phyloP scores from a whole-genome alignment of 2,888 invertebrate genomes.

The Cryptus armator region DNA sequence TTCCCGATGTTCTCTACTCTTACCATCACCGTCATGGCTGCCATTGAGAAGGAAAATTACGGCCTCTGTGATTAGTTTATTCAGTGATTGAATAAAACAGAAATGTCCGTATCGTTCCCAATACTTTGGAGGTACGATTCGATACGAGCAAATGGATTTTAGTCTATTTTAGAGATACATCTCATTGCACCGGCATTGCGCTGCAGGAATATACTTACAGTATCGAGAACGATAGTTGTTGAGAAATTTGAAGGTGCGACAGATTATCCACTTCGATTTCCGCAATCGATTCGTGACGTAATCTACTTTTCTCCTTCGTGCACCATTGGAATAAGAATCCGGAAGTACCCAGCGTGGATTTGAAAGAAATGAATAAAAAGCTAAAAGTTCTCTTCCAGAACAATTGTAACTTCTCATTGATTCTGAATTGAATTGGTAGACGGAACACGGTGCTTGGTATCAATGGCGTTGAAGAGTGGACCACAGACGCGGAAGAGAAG shows the following conservation, averaged over 20 bases:
- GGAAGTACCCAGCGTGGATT: not conserved
- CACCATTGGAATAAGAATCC: not conserved
- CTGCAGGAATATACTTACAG: not conserved
- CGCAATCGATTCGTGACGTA: not conserved
- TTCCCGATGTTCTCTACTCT: conserved; percentile 2
- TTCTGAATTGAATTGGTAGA: conserved; percentile 43
- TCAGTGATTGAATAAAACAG: not conserved
- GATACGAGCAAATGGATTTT: not conserved
- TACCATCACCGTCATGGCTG: not conserved
- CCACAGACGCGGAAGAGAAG: not conserved
- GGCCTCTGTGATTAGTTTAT: not conserved
- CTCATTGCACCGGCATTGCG: conserved; percentile 1
- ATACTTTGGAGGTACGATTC: not conserved
- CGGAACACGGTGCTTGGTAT: conserved; percentile 20
- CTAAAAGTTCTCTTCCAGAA: not conserved
- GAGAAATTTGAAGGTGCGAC: not conserved
- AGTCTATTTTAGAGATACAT: not conserved
- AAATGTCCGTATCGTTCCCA: not conserved
- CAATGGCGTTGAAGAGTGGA: conserved; percentile 35
- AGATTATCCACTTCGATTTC: not conserved
- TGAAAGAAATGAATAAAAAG: not conserved
- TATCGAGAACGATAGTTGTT: not conserved
- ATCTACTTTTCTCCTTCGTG: not conserved
- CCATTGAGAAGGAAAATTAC: not conserved
- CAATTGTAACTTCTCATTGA: conserved; percentile 49